phyloP scores from a whole-genome alignment of 1,140 invertebrate species.

The Pachyrhynchus sulphureomaculatus region DNA sequence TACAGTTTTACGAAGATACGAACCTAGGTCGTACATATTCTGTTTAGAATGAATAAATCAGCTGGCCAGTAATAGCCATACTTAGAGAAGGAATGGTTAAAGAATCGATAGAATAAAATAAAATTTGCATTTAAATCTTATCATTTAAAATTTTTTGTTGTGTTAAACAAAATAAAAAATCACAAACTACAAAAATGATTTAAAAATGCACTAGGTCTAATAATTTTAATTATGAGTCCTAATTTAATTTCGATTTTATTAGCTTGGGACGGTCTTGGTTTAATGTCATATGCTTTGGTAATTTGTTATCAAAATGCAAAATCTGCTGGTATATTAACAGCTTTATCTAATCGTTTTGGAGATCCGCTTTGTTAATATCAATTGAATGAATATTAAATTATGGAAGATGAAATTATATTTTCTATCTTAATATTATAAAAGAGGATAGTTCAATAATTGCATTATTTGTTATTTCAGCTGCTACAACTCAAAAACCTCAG shows the following conservation, averaged over 20 bases:
- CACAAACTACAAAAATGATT: too few species aligned
- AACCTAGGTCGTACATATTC: too few species aligned
- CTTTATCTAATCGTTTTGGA: conserved; percentile 62
- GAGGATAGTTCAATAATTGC: conserved; percentile 48
- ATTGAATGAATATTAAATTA: conserved; percentile 60
- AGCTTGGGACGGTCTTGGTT: conserved; percentile 67
- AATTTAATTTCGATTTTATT: conserved; percentile 69
- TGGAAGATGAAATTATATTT: conserved; percentile 54
- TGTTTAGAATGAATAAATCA: too few species aligned
- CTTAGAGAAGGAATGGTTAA: too few species aligned
- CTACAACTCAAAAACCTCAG: conserved; percentile 72
- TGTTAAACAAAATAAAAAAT: too few species aligned
- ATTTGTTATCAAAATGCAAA: conserved; percentile 65
- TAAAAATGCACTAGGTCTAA: too few species aligned
- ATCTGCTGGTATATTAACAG: conserved; percentile 63
- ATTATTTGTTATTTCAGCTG: conserved; percentile 58
- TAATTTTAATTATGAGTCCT: conserved; percentile 67
- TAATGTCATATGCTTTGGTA: conserved; percentile 67
- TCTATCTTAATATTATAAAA: conserved; percentile 54
- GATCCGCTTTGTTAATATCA: conserved; percentile 59
- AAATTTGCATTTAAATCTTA: too few species aligned
- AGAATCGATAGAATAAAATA: too few species aligned
- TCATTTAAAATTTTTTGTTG: too few species aligned
- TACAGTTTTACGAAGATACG: too few species aligned
- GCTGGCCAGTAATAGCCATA: too few species aligned